Conservation (phyloP, 2,797 vertebrate genomes). For the Novumbra hubbsi region DNA sequence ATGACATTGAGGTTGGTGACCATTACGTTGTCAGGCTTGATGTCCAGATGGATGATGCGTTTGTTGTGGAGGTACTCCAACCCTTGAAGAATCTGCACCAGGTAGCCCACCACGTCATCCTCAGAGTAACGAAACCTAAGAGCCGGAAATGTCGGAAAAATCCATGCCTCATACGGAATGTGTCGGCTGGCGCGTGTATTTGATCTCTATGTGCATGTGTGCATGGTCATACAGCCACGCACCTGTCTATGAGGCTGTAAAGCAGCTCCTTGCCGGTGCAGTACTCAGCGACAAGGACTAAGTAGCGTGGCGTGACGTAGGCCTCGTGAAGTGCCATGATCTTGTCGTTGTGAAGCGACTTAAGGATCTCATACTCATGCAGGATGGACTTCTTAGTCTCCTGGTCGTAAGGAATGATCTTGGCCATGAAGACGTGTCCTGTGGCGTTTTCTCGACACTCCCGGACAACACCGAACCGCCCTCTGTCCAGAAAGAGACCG, state of each 20-base stretch:
- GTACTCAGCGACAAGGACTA: conserved; percentile 91
- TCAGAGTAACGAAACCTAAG: conserved; percentile 93
- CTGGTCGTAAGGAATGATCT: conserved; percentile 86
- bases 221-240: not conserved
- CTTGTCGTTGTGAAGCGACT: conserved; percentile 83
- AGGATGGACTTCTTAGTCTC: conserved; percentile 83
- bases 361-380: conserved; percentile 92
- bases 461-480: conserved; percentile 88
- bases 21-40: conserved; percentile 92
- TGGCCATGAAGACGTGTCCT: conserved; percentile 88
- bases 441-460: conserved; percentile 91
- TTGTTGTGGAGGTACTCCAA: conserved; percentile 89
- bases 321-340: conserved; percentile 94
- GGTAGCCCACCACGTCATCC: conserved; percentile 87
- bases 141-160: too few relatives aligned
- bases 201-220: not conserved
- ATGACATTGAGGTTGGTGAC: conserved; percentile 83
- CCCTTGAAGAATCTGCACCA: conserved; percentile 90
- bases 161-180: not conserved
- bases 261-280: conserved; percentile 92
- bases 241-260: conserved; percentile 88
- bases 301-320: conserved; percentile 92
- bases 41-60: conserved; percentile 88
- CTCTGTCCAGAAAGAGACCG: conserved; percentile 64
- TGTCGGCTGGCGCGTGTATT: too few relatives aligned